Base-by-base conservation (phyloP, 1,140 invertebrate species). In the Stratiolaelaps scimitus region DNA sequence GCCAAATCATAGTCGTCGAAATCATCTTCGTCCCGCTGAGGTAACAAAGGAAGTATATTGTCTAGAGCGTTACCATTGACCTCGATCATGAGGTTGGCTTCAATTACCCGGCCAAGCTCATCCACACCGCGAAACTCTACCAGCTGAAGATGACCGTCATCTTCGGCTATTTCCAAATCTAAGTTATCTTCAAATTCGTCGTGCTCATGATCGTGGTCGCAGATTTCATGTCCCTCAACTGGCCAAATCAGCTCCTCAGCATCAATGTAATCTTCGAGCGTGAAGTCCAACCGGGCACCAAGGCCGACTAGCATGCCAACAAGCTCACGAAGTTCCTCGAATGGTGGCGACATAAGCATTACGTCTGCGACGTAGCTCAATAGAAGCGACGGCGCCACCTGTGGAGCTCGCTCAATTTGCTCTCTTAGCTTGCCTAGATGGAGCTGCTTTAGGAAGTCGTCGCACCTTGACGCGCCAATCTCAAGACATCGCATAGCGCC, bases 311-410 rank as follows among this genome's bases (percentile, higher is more conserved):
- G 20, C 15, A 60, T 26, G 17, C 34, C 53, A 17, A 60, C 53
- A 13, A 29, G 34, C 23, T 60, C 53, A 34, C 26, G 53, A 29
- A 60, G 23, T 15, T 29, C 20, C 26, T 60, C 15, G 26, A 23
- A 26, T 29, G 34, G 15, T 23, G 53, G 26, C 15, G 20, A 60
- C 23, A 40, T 40, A 6, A 29, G 53, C 53, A 60, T 60, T 2
- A 60, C 20, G 23, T 60, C 53, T 26, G 53, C 53, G 15, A 60
- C 10, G 10, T 60, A 60, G 20, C 53, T 60, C 23, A 60, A 23
- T 17, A 60, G 20, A 20, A 60, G 23, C 2, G 17, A 29, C 15
- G 26, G 34, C 15, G 13, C 10, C 4, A 20, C 34, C 10, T 34
- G 53, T 17, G 53, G 53, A 15, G 23, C 26, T 19, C 34, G 26